Percentiles rank a stretch among this genome's conserved stretches.
Conservation (phyloP, 2,113 vertebrate genomes). For the Tychaedon coryphoeus region DNA sequence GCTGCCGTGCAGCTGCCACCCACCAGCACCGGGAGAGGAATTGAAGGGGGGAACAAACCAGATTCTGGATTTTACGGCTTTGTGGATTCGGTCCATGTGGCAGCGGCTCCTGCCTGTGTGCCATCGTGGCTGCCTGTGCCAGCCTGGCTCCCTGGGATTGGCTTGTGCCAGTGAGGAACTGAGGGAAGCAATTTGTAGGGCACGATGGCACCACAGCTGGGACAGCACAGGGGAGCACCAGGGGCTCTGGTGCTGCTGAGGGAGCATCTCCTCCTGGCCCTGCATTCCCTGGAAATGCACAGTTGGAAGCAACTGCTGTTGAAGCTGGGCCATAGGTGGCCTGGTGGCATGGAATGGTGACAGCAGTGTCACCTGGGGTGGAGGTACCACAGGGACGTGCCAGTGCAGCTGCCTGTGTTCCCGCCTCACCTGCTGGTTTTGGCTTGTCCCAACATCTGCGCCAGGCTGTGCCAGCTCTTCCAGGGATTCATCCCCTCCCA, state of each 20-base stretch:
- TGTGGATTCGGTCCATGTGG: background rate
- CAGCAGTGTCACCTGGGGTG: background rate
- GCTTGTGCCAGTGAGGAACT: background rate
- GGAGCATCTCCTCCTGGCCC: background rate
- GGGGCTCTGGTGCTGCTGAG: background rate
- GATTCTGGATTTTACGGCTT: background rate
- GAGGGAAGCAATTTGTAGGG: background rate
- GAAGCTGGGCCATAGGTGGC: background rate
- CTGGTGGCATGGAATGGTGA: background rate
- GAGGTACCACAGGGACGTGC: background rate
- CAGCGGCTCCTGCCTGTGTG: background rate
- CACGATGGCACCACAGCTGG: background rate
- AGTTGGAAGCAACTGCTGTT: accelerated
- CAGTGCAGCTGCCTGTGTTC: accelerated
- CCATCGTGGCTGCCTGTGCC: background rate
- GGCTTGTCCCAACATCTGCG: accelerated
- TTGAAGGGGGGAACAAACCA: background rate
- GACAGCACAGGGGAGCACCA: background rate
- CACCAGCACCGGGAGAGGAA: background rate
- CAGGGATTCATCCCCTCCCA: accelerated
- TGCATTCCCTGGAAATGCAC: background rate
- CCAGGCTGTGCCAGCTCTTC: background rate
- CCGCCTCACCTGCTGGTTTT: background rate
- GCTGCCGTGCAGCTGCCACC: background rate
- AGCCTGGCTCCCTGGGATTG: background rate